Conservation (phyloP, 1,140 invertebrate genomes). For the Elysia chlorotica region DNA sequence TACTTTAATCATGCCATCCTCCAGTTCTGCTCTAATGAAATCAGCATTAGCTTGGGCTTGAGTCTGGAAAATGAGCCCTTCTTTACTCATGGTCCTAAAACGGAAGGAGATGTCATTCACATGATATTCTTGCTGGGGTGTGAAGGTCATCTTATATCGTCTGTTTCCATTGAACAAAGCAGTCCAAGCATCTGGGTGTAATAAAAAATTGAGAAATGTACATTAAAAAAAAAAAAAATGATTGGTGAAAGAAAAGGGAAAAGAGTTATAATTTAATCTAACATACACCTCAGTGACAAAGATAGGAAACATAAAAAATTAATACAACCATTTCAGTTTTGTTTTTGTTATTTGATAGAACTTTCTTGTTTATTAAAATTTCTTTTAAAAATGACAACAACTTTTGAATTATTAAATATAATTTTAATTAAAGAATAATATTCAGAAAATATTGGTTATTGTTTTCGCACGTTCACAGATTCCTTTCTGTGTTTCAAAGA, state of each 20-base stretch:
- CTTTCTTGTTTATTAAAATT: too few species aligned
- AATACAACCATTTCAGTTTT: too few species aligned
- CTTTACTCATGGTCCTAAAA: conserved; percentile 41
- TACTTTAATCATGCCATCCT: conserved; percentile 43
- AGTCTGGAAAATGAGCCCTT: conserved; percentile 50
- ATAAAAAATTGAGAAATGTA: too few species aligned
- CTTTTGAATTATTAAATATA: background rate
- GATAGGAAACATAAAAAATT: too few species aligned
- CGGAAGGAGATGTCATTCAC: conserved; percentile 51
- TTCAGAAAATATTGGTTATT: too few species aligned
- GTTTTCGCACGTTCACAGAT: too few species aligned
- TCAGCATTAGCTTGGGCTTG: conserved; percentile 25
- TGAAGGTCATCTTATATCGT: conserved; percentile 21
- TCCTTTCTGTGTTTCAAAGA: too few species aligned
- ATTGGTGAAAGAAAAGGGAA: too few species aligned
- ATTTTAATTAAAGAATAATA: background rate
- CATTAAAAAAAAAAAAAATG: too few species aligned
- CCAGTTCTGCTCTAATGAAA: conserved; percentile 40
- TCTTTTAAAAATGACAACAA: conserved; percentile 10
- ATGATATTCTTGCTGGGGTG: conserved; percentile 31
- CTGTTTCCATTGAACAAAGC: conserved; percentile 41
- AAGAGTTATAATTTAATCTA: too few species aligned
- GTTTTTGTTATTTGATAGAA: too few species aligned
- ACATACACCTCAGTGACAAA: too few species aligned
- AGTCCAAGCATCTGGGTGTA: conserved; percentile 47